A percentile compares a stretch with the other conserved stretches of the same genome.
Conservation (phyloP, 2,888 invertebrate species). For the Aproaerema taeniolella region DNA sequence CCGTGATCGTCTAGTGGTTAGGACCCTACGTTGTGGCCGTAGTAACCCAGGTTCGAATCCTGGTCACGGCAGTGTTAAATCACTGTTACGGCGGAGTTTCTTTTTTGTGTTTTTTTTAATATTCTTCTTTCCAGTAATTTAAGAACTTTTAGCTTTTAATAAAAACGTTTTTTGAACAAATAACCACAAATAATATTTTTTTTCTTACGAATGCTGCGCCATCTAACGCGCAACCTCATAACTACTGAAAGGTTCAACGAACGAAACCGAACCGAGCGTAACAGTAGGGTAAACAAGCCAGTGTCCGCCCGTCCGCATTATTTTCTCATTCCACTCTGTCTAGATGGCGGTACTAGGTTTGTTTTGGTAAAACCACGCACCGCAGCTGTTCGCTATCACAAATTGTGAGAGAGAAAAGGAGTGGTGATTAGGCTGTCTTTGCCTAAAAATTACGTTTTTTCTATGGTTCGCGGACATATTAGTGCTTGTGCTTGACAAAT, state of each 20-base stretch:
- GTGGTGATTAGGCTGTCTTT: conserved; percentile 74
- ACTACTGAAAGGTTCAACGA: no score
- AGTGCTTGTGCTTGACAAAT: conserved; percentile 43
- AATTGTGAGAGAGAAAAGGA: conserved; percentile 76
- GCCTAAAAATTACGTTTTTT: conserved; percentile 65
- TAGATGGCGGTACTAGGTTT: conserved; percentile 61
- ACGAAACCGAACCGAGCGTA: background rate
- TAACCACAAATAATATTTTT: no score
- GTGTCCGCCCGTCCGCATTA: background rate
- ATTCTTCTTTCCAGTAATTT: background rate
- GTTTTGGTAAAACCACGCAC: conserved; percentile 69
- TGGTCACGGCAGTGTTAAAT: conserved; percentile 50
- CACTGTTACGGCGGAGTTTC: conserved; percentile 56
- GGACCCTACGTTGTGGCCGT: conserved; percentile 88
- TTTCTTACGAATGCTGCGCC: background rate
- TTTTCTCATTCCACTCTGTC: background rate
- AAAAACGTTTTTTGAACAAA: no score
- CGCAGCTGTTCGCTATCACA: conserved; percentile 77
- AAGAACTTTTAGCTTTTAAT: background rate
- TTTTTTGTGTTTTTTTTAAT: conserved; percentile 25
- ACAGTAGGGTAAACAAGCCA: conserved; percentile 3
- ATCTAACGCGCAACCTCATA: background rate
- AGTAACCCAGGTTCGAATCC: conserved; percentile 87
- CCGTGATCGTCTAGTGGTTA: conserved; percentile 82
- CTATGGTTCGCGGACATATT: conserved; percentile 55